Percentiles rank a stretch among this genome's conserved stretches.
phyloP scores from a whole-genome alignment of 2,113 vertebrate species.

The Myodes glareolus region DNA sequence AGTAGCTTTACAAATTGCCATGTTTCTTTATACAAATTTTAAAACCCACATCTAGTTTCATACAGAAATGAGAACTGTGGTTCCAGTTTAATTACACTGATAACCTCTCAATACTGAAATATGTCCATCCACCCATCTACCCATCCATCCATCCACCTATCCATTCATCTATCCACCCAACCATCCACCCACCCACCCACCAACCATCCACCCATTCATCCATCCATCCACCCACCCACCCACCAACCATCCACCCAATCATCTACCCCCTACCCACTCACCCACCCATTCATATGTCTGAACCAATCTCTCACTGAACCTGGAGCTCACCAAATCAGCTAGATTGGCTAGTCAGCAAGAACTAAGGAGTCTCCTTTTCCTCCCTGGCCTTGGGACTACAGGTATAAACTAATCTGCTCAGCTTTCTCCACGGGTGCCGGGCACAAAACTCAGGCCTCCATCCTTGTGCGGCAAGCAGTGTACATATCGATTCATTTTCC shows the following conservation, averaged over 20 bases:
- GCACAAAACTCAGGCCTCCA: not conserved
- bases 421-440: not conserved
- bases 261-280: no score
- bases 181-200: no score
- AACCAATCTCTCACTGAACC: not conserved
- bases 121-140: not conserved
- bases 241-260: not conserved
- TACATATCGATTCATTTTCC: not conserved
- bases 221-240: no score
- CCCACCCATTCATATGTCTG: not conserved
- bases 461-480: not conserved
- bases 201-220: no score
- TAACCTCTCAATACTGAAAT: no score
- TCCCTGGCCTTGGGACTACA: not conserved
- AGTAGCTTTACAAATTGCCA: not conserved
- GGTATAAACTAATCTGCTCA: not conserved
- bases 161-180: not conserved
- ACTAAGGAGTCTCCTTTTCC: not conserved
- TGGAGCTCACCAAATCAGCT: not conserved
- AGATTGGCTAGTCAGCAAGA: not conserved
- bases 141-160: no score
- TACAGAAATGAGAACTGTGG: not conserved
- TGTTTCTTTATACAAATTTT: slow-evolving; percentile 37
- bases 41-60: not conserved
- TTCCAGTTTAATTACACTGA: slow-evolving; percentile 15